A percentile compares a stretch with the other conserved stretches of the same genome.
These are phyloP conservation scores for Prinia subflava DNA, from an alignment of 2,113 vertebrate species.

Conservation along the genomic window DNA sequence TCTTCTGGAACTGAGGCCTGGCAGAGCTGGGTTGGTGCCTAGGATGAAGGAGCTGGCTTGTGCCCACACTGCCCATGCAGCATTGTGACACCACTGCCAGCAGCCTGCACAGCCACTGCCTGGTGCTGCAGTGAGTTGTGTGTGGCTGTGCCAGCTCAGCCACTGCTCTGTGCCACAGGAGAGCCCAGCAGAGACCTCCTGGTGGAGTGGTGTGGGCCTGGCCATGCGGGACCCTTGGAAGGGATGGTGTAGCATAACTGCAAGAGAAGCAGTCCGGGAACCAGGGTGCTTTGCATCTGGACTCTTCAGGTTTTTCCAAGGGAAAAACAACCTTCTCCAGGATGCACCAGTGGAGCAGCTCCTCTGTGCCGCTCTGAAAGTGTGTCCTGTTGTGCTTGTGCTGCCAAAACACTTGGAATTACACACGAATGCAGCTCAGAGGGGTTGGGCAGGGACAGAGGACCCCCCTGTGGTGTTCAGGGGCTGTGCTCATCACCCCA, in stretches of 20 bases:
- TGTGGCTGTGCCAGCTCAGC: not conserved
- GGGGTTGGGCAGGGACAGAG: not conserved
- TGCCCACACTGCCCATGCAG: not conserved
- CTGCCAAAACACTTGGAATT: not conserved
- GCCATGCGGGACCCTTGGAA: rapidly evolving
- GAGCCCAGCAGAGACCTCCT: not conserved
- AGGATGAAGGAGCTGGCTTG: rapidly evolving
- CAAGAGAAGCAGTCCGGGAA: not conserved
- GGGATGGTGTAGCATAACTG: not conserved
- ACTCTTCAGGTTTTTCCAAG: not conserved
- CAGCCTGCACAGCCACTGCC: not conserved
- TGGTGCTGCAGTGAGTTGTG: not conserved
- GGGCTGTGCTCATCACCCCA: not conserved
- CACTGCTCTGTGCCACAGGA: not conserved
- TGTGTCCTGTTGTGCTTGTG: not conserved
- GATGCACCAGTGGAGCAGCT: rapidly evolving
- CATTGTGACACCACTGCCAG: not conserved
- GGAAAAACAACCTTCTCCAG: not conserved
- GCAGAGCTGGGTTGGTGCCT: not conserved
- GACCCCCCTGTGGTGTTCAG: rapidly evolving
- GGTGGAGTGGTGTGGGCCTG: not conserved
- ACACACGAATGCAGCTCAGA: rapidly evolving
- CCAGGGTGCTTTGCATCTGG: not conserved
- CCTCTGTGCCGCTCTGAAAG: not conserved
- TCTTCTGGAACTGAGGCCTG: not conserved